These are phyloP conservation scores for Lampropteryx suffumata DNA, from an alignment of 2,888 invertebrate genomes.

Conservation along the genomic window DNA sequence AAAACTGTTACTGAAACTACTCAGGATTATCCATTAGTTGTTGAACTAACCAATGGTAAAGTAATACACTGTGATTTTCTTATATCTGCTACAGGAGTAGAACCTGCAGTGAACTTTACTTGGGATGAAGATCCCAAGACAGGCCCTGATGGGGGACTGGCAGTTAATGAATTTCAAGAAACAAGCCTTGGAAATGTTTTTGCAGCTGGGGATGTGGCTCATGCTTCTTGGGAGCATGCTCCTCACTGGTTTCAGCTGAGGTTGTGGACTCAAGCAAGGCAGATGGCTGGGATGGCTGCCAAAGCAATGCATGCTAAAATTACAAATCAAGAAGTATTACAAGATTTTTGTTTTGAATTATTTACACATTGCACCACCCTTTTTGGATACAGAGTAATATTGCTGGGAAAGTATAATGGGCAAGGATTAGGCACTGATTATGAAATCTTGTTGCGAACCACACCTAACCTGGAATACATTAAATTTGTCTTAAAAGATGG, in stretches of 20 bases:
- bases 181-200: constrained; percentile 90
- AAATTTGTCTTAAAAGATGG: constrained; percentile 94
- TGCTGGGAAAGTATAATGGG: constrained; percentile 96
- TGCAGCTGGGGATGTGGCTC: constrained; percentile 98
- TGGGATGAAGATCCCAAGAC: constrained; percentile 78
- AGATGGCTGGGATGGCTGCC: constrained; percentile 98
- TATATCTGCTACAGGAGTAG: constrained; percentile 97
- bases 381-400: constrained; percentile 96
- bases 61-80: constrained; percentile 92
- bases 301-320: constrained; percentile 90
- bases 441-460: constrained; percentile 93
- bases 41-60: constrained; percentile 88
- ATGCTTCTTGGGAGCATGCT: constrained; percentile 89
- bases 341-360: constrained; percentile 98
- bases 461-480: constrained; percentile 90
- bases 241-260: constrained; percentile 97
- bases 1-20: constrained; percentile 60
- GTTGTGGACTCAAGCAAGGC: constrained; percentile 98
- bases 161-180: constrained; percentile 93
- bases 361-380: constrained; percentile 98
- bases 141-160: constrained; percentile 90
- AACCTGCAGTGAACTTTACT: constrained; percentile 84
- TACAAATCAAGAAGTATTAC: constrained; percentile 85
- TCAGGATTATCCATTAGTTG: constrained; percentile 86
- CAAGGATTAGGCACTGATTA: constrained; percentile 91